These are phyloP conservation scores for Aldabrachelys gigantea DNA, from an alignment of 2,113 vertebrate species.

Conservation along the genomic window DNA sequence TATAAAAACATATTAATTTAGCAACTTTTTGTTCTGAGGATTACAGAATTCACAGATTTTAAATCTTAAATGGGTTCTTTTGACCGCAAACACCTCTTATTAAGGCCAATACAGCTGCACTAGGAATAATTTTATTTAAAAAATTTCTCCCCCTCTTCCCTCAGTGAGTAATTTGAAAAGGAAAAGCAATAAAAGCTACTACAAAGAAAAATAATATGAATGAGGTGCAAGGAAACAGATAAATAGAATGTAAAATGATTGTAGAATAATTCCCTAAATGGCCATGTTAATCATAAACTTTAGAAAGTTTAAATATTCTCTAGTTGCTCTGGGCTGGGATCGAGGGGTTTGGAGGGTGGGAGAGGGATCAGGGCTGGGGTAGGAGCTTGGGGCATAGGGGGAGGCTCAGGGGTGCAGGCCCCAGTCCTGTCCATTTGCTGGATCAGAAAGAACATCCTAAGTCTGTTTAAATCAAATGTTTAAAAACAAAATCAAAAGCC, in stretches of 20 bases:
- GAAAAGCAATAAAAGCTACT: background rate
- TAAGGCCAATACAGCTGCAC: background rate
- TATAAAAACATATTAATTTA: constrained; percentile 9
- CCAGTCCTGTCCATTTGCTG: background rate
- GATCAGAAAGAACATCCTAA: background rate
- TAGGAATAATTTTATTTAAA: background rate
- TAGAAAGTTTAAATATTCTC: background rate
- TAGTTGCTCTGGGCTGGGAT: background rate
- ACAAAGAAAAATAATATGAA: background rate
- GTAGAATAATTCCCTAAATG: background rate
- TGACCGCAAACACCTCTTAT: background rate
- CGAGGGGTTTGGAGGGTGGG: too few species aligned
- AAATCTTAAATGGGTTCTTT: background rate
- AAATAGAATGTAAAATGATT: background rate
- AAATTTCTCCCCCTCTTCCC: background rate
- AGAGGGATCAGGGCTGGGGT: too few species aligned
- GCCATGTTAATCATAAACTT: background rate
- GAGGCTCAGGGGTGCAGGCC: too few species aligned
- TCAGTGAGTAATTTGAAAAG: background rate
- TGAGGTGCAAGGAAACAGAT: background rate
- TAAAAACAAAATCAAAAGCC: background rate
- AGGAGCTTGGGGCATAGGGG: too few species aligned
- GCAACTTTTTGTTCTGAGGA: background rate
- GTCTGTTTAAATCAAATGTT: background rate
- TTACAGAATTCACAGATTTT: background rate